Conservation (phyloP, 2,888 invertebrate species). For the Apodemia mormo region DNA sequence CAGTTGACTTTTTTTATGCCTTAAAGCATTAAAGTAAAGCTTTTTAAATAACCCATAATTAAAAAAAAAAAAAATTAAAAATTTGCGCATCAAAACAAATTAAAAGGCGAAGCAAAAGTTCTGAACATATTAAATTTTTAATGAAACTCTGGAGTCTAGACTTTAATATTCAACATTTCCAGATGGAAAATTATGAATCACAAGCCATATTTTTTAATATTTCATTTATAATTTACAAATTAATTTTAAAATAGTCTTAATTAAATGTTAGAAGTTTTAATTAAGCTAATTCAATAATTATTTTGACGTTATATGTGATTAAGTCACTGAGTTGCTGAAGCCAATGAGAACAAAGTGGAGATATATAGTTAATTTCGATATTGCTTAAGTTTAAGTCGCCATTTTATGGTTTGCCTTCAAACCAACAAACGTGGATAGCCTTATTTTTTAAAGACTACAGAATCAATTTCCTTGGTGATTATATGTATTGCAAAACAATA, state of each 20-base stretch:
- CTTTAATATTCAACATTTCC: neutral
- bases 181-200: slow-evolving; percentile 4
- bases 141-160: neutral
- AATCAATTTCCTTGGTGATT: too few species aligned
- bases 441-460: too few species aligned
- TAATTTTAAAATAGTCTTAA: neutral
- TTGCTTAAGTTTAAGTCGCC: too few species aligned
- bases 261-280: neutral
- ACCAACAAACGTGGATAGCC: too few species aligned
- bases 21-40: neutral
- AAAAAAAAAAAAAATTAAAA: neutral
- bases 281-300: too few species aligned
- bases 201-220: neutral
- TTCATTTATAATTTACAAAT: neutral
- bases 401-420: too few species aligned
- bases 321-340: too few species aligned
- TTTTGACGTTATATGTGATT: too few species aligned
- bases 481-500: too few species aligned
- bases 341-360: too few species aligned
- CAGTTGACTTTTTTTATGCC: too few species aligned
- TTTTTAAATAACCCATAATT: neutral
- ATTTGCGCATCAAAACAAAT: neutral
- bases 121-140: neutral
- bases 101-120: neutral
- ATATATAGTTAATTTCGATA: too few species aligned